phyloP scores from a whole-genome alignment of 2,797 vertebrate species.

The Coracias cyanogaster region DNA sequence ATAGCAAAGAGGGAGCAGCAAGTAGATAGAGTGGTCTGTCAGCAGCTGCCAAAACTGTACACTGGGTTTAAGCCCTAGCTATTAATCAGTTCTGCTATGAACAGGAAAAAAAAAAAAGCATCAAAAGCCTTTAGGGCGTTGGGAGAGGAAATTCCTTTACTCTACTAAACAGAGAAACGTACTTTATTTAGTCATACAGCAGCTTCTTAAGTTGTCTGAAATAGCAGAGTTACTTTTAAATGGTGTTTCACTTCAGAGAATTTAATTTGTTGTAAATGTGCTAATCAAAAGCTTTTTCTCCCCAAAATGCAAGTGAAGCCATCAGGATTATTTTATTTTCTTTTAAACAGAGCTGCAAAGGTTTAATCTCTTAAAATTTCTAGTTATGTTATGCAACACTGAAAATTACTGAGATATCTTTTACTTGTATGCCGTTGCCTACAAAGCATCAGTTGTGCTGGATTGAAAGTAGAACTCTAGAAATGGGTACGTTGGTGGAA shows the following conservation, averaged over 20 bases:
- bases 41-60: constrained; percentile 34
- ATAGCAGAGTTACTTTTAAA: neutral
- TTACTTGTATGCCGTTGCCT: neutral
- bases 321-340: neutral
- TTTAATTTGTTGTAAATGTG: neutral
- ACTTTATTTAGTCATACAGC: constrained; percentile 23
- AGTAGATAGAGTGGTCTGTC: constrained; percentile 6
- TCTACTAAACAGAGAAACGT: neutral
- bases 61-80: constrained; percentile 40
- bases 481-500: neutral
- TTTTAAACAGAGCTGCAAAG: neutral
- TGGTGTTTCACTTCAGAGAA: neutral
- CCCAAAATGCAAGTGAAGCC: neutral
- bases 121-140: neutral
- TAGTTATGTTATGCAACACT: neutral
- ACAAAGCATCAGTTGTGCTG: neutral
- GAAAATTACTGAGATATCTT: neutral
- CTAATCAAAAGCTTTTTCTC: neutral
- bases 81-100: constrained; percentile 51
- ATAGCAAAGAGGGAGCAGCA: constrained; percentile 1
- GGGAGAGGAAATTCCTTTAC: constrained; percentile 35
- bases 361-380: neutral
- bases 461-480: neutral
- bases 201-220: neutral
- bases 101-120: constrained; percentile 4